Percentiles rank a stretch among this genome's conserved stretches.
phyloP scores from a whole-genome alignment of 2,888 invertebrate species.

The Drosophila prostipennis region DNA sequence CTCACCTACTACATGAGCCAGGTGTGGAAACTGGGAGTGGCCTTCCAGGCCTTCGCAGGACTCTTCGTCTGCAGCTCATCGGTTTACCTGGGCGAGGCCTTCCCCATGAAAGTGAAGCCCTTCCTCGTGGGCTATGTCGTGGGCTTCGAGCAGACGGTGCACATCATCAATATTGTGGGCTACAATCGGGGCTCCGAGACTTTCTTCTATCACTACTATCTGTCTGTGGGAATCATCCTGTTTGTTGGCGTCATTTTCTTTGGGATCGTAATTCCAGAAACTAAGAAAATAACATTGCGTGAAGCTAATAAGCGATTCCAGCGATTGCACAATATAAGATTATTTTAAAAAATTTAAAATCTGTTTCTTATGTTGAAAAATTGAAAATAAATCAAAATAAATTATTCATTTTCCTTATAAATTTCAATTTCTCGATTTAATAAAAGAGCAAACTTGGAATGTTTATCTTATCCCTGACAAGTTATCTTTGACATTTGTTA shows the following conservation, averaged over 20 bases:
- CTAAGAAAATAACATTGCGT: conserved; percentile 13
- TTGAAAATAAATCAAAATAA: too few relatives aligned
- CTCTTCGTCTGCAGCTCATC: conserved; percentile 68
- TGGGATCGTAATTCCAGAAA: conserved; percentile 46
- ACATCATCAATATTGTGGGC: conserved; percentile 58
- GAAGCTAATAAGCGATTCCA: conserved; percentile 18
- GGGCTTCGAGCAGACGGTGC: conserved; percentile 65
- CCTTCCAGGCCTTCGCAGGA: conserved; percentile 70
- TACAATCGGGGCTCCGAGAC: conserved; percentile 32
- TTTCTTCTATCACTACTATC: conserved; percentile 51
- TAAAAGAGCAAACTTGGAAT: not conserved
- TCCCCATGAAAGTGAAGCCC: conserved; percentile 70
- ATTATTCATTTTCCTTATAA: not conserved
- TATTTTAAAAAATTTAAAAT: not conserved
- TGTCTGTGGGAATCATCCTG: conserved; percentile 61
- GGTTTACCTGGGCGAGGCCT: conserved; percentile 75
- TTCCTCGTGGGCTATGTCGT: conserved; percentile 63
- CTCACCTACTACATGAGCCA: conserved; percentile 47
- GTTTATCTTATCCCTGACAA: conserved; percentile 1
- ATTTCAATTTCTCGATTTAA: not conserved
- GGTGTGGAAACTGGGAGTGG: conserved; percentile 58
- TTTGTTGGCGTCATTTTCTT: conserved; percentile 47
- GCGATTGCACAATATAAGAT: conserved; percentile 6
- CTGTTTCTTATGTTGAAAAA: too few relatives aligned
- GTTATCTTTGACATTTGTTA: conserved; percentile 28